Evolutionary conservation across 2,888 invertebrate genomes (phyloP), one percentile per base, ranked within the genome.

Genomic region (Portevinia maculata): DNA sequence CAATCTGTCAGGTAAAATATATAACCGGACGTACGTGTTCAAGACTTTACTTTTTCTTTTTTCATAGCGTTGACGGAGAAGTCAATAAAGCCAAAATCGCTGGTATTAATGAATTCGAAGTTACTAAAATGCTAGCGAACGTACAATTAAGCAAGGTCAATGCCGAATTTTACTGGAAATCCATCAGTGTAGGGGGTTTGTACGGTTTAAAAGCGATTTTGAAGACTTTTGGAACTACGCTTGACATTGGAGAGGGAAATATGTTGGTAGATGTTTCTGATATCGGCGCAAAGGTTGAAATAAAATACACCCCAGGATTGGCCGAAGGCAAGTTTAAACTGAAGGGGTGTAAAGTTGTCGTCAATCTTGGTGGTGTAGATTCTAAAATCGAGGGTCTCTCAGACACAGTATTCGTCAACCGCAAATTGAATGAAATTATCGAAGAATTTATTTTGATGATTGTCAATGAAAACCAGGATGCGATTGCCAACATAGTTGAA

Each of bases 401-500:
- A 85, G 86, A 15, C 81, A 87, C 21, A 75, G 84, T n/a, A 28
- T 86, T 88, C 15, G 37, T 89, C 48, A 89, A 89, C 50, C 81
- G 85, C 3, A 88, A 88, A 67, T 34, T 89, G 3, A 89, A 89
- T 71, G 86, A 88, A 21, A 41, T 89, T 13, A 62, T 89, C 60
- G 89, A 88, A 79, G 89, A 89, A 69, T 86, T 87, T 67, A 83
- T 89, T 46, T 69, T 75, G 52, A 30, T 89, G 28, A 78, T 85
- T 3, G 70, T 89, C 39, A 89, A 89, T 69, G 89, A 89, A 15
- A 89, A 89, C 74, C 87, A 87, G 15, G 86, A 88, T 0, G 76
- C 85, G 9, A 71, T 88, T 1, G 86, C 87, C 5, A 34, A 85
- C 0, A 84, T 85, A 21, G 79, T 87, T n/a, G 85, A 88, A 65